Conservation (phyloP, 2,113 vertebrate genomes). For the Mohoua ochrocephala region DNA sequence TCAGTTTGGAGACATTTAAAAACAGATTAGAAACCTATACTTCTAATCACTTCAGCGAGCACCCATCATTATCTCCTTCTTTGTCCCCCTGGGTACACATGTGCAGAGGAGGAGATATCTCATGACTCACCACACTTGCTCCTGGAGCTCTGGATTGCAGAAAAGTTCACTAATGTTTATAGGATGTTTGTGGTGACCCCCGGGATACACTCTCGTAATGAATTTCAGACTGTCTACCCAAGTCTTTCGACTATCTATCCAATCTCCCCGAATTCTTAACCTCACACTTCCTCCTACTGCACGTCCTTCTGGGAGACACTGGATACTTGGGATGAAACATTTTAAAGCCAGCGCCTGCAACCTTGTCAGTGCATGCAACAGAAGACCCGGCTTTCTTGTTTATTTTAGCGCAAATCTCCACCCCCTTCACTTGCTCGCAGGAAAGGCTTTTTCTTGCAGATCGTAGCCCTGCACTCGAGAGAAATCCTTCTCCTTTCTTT, state of each 20-base stretch:
- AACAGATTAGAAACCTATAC: not conserved
- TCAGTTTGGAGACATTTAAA: not conserved
- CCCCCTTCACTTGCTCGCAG: constrained; percentile 66
- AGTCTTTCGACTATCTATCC: constrained; percentile 67
- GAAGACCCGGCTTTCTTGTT: constrained; percentile 62
- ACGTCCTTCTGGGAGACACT: constrained; percentile 76
- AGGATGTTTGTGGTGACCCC: constrained; percentile 62
- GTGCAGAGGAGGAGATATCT: not conserved
- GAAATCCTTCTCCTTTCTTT: not conserved
- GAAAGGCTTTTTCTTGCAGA: constrained; percentile 54
- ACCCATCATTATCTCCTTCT: not conserved
- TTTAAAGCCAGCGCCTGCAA: constrained; percentile 48
- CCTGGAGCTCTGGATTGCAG: constrained; percentile 25
- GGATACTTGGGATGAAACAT: constrained; percentile 69
- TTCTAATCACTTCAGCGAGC: not conserved
- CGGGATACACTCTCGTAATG: constrained; percentile 62
- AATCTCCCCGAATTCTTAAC: constrained; percentile 76
- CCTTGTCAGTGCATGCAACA: constrained; percentile 60
- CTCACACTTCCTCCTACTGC: constrained; percentile 72
- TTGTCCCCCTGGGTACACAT: not conserved
- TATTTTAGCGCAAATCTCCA: constrained; percentile 43
- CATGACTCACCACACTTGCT: constrained; percentile 8
- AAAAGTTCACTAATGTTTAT: constrained; percentile 48
- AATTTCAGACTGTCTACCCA: constrained; percentile 70
- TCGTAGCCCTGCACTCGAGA: not conserved